These are phyloP conservation scores for Ophioninae sp. DNA, from an alignment of 2,888 invertebrate species.

Conservation along the genomic window DNA sequence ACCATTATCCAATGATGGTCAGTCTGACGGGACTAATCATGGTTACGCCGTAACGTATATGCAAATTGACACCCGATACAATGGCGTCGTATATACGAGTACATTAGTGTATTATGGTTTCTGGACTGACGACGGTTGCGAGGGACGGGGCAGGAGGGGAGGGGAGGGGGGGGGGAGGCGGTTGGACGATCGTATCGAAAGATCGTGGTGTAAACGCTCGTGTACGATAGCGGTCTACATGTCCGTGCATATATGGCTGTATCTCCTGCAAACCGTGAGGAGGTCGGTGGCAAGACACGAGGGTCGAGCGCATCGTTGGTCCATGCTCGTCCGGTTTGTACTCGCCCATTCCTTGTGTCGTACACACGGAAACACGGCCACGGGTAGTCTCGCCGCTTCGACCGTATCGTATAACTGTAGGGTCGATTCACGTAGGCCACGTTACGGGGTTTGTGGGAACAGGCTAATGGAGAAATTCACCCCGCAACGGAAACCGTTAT, in stretches of 20 bases:
- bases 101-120: constrained; percentile 11
- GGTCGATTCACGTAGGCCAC: constrained; percentile 35
- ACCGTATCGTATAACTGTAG: constrained; percentile 43
- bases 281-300: constrained; percentile 23
- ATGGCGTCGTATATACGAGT: background rate
- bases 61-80: constrained; percentile 2
- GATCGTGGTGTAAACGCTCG: constrained; percentile 38
- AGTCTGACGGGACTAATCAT: background rate
- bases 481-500: constrained; percentile 71
- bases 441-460: constrained; percentile 43
- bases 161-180: background rate
- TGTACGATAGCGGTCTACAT: constrained; percentile 39
- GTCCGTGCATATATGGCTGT: constrained; percentile 27
- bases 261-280: constrained; percentile 22
- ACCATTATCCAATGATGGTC: too few relatives aligned
- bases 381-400: constrained; percentile 22
- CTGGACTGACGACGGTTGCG: background rate
- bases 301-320: constrained; percentile 23
- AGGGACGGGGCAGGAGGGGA: too few relatives aligned
- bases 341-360: constrained; percentile 36
- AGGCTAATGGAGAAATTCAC: constrained; percentile 73
- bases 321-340: constrained; percentile 47
- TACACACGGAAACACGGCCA: constrained; percentile 43
- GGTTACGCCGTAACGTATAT: background rate
- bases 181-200: constrained; percentile 30